Conservation (phyloP, 2,113 vertebrate genomes). For the Megaceryle maxima region DNA sequence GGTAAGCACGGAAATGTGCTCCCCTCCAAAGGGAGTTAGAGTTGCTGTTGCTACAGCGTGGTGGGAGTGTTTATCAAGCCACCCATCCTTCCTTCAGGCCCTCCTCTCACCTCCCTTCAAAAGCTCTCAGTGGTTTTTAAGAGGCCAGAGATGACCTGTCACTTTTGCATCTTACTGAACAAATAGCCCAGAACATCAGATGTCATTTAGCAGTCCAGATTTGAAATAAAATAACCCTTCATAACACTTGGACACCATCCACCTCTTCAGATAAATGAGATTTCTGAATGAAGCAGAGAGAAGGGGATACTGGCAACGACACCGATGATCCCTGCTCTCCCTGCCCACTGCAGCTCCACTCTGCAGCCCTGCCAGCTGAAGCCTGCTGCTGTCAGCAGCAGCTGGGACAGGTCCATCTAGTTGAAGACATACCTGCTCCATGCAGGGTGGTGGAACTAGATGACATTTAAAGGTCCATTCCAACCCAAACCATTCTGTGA, state of each 20-base stretch:
- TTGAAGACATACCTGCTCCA: no score
- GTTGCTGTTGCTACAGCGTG: accelerated
- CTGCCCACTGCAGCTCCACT: not conserved
- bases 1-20: not conserved
- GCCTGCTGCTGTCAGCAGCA: not conserved
- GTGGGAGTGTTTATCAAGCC: not conserved
- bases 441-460: no score
- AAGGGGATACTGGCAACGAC: accelerated
- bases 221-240: not conserved
- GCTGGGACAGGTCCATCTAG: not conserved
- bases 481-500: no score
- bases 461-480: no score
- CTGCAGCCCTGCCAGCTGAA: not conserved
- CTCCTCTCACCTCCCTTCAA: not conserved
- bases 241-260: not conserved
- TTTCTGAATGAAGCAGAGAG: not conserved
- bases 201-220: not conserved
- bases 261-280: not conserved
- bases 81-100: not conserved
- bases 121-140: not conserved
- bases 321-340: not conserved
- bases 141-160: not conserved
- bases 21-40: not conserved
- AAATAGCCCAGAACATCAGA: not conserved
- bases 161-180: not conserved